Evolutionary conservation across 1,140 invertebrate species (phyloP), one percentile per base, ranked within the genome.

Genomic region (Sinella curviseta): DNA sequence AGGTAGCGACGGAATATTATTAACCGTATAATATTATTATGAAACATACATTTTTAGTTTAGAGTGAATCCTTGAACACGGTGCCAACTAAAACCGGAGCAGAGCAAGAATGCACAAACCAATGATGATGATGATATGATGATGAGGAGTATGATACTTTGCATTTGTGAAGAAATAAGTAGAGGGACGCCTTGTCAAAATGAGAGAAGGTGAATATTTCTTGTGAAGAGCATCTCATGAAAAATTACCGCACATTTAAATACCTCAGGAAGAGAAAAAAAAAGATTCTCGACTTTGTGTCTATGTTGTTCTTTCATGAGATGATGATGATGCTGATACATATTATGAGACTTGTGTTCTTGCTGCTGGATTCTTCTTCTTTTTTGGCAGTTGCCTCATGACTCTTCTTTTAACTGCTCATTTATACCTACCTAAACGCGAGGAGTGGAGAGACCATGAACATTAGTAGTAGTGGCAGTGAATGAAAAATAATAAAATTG

Each of bases 211-310:
- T 60, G 57, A 26, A 60, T 60, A 26, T 12, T 14, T 3, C 8
- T 60, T 12, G 12, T 70, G 65, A n/a, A 33, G 65, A 30, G 26
- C 65, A 70, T 70, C 65, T 70, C 65, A 70, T 70, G 65, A 70
- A 70, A 70, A 70, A 70, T 70, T 70, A 70, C 65, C 65, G 14
- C 65, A 70, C 30, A 60, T 60, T 60, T 60, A 60, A 16, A 60
- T 60, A n/a, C 57, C 57, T 8, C 39, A 48, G 39, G 17, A 48
- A 4, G 39, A n/a, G n/a, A n/a, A n/a, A n/a, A n/a, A n/a, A n/a
- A n/a, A n/a, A n/a, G n/a, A n/a, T n/a, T n/a, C 39, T 48, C 39
- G 39, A 4, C 39, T 48, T 60, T 26, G 57, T 60, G 12, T 12
- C 24, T 60, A 16, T 17, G 14, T 4, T 60, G 14, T 60, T 60